These are phyloP conservation scores for Leucoraja erinaceus DNA, from an alignment of 2,113 vertebrate species.

Conservation along the genomic window DNA sequence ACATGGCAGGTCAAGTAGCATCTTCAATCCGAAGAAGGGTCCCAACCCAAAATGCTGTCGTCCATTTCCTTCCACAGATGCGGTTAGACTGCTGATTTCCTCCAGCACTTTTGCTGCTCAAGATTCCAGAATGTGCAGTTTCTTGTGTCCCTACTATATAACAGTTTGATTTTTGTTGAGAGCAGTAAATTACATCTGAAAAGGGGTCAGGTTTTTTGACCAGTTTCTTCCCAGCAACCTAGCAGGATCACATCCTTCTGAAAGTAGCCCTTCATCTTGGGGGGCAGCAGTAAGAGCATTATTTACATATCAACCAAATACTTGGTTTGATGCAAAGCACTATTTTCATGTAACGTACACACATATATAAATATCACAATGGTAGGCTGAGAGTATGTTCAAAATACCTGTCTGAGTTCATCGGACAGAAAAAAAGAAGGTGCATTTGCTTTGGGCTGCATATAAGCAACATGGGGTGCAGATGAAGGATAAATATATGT, in stretches of 20 bases:
- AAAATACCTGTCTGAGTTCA: constrained; percentile 87
- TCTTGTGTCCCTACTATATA: too few species aligned
- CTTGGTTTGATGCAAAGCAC: background rate
- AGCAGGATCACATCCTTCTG: background rate
- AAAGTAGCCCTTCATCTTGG: background rate
- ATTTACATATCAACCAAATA: background rate
- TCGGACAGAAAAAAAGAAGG: constrained; percentile 98
- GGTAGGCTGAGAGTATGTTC: background rate
- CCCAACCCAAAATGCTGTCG: too few species aligned
- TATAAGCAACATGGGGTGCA: constrained; percentile 94
- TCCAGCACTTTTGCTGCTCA: too few species aligned
- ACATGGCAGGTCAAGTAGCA: too few species aligned
- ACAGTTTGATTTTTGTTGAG: background rate
- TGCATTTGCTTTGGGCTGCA: constrained; percentile 98
- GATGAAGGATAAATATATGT: constrained; percentile 95
- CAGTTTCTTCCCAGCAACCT: background rate
- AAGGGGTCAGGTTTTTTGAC: background rate
- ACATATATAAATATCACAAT: background rate
- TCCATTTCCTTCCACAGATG: too few species aligned
- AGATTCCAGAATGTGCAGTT: too few species aligned
- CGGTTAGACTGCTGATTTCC: too few species aligned
- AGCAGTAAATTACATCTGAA: background rate
- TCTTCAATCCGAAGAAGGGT: too few species aligned
- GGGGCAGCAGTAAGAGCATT: background rate
- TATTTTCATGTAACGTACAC: too few species aligned